Evolutionary conservation across 1,140 invertebrate species (phyloP), one percentile per base, ranked within the genome.

Genomic region (Carcinoscorpius rotundicauda): DNA sequence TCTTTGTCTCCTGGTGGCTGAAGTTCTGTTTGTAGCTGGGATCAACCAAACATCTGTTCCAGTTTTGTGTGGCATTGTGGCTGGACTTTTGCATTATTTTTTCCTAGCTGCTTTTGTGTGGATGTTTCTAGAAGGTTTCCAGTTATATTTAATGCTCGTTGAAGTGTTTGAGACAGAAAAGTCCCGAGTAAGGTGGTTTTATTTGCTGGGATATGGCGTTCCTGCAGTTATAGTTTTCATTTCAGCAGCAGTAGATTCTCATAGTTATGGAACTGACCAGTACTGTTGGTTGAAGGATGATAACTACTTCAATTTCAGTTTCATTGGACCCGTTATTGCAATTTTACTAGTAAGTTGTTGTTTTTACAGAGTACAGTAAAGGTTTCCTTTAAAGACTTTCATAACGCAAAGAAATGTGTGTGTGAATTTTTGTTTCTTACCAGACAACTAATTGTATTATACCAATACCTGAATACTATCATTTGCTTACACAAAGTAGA

Each of bases 81-180:
- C 95, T 67, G 89, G 88, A 51, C 78, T 94, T 51, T 79, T 98
- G 48, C 95, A 98, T 77, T 97, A 91, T 79, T 91, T 97, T 80
- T 96, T 98, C 78, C 80, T 98, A 60, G 89, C 90, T 65, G 86
- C 94, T 51, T 97, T 98, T 78, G 86, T 88, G 64, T 98, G 96
- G 96, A 97, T 70, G 67, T 69, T 76, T 60, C 70, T 79, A 76
- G 72, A 83, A 88, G 92, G 92, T 67, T 91, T 95, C 76, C 93
- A 97, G 78, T 81, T 97, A 6, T 96, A 97, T 81, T 87, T 93
- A 58, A 94, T 96, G 89, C 81, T 96, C 66, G 89, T 96, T 70
- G 90, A 96, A 79, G 91, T 96, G 61, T 96, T 96, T 78, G 92
- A 96, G 77, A 86, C 88, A n/a, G 89, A 63, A 50, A 65, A 65